Evolutionary conservation across 2,888 invertebrate genomes (phyloP).

Genomic region (Agriopis aurantiaria): DNA sequence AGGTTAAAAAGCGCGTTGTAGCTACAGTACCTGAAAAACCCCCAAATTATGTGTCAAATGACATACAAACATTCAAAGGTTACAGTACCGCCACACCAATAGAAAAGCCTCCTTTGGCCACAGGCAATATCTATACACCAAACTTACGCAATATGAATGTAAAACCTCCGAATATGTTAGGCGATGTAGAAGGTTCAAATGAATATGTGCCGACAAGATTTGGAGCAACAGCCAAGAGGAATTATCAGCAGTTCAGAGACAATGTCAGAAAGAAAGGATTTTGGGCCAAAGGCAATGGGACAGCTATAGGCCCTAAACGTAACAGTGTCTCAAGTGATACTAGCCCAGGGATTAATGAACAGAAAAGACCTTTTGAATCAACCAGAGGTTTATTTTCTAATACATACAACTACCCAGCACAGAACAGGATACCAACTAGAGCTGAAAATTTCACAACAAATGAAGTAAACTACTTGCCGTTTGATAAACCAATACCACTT

Average conservation of each 20-base stretch:
- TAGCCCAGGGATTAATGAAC: constrained; percentile 11
- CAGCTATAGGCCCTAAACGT: constrained; percentile 45
- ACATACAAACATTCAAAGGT: constrained; percentile 62
- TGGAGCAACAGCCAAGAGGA: constrained; percentile 75
- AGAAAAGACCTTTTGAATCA: constrained; percentile 15
- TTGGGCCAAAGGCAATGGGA: constrained; percentile 81
- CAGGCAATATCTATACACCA: constrained; percentile 76
- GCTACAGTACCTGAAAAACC: constrained; percentile 49
- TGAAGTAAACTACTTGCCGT: constrained; percentile 52
- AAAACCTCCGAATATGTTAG: constrained; percentile 54
- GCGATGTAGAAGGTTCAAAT: constrained; percentile 71
- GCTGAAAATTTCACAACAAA: constrained; percentile 61
- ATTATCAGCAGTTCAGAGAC: constrained; percentile 81
- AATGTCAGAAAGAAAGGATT: constrained; percentile 78
- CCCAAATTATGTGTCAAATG: constrained; percentile 53
- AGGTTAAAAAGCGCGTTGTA: constrained; percentile 60
- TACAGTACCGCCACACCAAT: constrained; percentile 69
- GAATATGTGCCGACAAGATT: constrained; percentile 82
- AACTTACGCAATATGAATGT: constrained; percentile 74
- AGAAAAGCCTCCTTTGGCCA: constrained; percentile 71
- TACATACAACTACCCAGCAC: constrained; percentile 23
- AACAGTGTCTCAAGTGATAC: constrained; percentile 31
- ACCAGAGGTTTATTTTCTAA: constrained; percentile 27
- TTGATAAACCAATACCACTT: constrained; percentile 54
- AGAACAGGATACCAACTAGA: constrained; percentile 22